Evolutionary conservation across 1,140 invertebrate species (phyloP), one percentile per base, ranked within the genome.

Genomic region (Ostrea denselamellosa): DNA sequence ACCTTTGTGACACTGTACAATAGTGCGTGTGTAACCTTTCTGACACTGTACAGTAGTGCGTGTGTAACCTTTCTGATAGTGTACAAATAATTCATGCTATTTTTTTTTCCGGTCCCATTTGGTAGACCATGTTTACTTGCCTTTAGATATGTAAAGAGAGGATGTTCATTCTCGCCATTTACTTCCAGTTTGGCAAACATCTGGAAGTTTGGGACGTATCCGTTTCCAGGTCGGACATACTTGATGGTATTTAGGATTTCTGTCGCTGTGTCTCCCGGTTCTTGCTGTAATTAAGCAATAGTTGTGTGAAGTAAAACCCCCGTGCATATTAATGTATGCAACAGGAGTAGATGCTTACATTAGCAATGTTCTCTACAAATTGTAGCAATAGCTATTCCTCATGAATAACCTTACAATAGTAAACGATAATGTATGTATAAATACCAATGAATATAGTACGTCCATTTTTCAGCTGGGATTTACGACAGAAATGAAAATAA

Each of bases 141-240:
- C 95, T 96, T 96, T 0, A 96, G 92, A 90, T 94, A 96, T 8
- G 96, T 95, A 92, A 94, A 96, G 0, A 96, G 92, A 14, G 95
- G 95, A 89, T 96, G 93, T 92, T 96, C 95, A 17, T 95, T 95
- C n/a, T 93, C 92, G 5, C 96, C 96, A 91, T 96, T 96, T 0
- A 96, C 95, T 5, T 96, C 96, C 25, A 95, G 93, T 92, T 96
- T 96, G 54, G 94, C 91, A 84, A 93, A 92, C 81, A 96, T 88
- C 28, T 93, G 93, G 88, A 96, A 96, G 85, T 95, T 95, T 0
- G 96, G 95, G 12, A 93, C 92, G 89, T 95, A 96, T 44, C 95
- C 95, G 34, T 95, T 94, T 19, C 96, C 96, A 7, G 96, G 96
- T 53, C 96, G 93, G 25, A 96, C 96, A 90, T 96, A 94, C 68